Evolutionary conservation across 2,888 invertebrate genomes (phyloP), one percentile per base, ranked within the genome.

Genomic region (Cantharis flavilabris): DNA sequence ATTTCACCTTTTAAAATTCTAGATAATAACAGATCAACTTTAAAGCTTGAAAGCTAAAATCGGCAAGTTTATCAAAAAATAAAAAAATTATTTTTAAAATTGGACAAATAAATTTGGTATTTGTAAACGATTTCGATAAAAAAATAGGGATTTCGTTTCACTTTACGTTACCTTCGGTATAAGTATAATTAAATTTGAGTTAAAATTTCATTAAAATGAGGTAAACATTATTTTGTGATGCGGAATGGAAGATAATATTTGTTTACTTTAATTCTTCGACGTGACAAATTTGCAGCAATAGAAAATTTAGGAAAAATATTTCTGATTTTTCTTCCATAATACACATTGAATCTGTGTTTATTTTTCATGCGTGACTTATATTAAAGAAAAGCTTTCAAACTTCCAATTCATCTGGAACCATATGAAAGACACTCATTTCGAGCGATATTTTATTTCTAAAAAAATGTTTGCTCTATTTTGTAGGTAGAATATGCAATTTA

Each of bases 281-380:
- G 49, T 5, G 49, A 49, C 49, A 49, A 49, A 49, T 49, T 49
- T 49, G 5, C 0, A 49, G 49, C 49, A n/a, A 49, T 49, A 49
- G 49, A 49, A 49, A 49, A 49, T n/a, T 49, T 33, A 33, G 13
- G 33, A 33, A n/a, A 49, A n/a, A 49, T 49, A 49, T 49, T 49
- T 49, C 49, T 49, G 49, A 49, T 67, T 67, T 63, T 64, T 64
- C 26, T n/a, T 67, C 65, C 20, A 20, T 67, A 67, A 23, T 23
- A 67, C 65, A 67, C 65, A 67, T 67, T 23, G 65, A 67, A 67
- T 67, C 26, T 20, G 26, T 67, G 65, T 67, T 67, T 67, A 67
- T 67, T 67, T 67, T 67, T 67, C 65, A 67, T 67, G 65, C 23
- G 65, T 67, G 65, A 67, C 65, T 67, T 67, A 67, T 67, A 67